Percentiles rank a stretch among this genome's conserved stretches.
phyloP scores from a whole-genome alignment of 2,113 vertebrate species.

The Pangasianodon gigas region DNA sequence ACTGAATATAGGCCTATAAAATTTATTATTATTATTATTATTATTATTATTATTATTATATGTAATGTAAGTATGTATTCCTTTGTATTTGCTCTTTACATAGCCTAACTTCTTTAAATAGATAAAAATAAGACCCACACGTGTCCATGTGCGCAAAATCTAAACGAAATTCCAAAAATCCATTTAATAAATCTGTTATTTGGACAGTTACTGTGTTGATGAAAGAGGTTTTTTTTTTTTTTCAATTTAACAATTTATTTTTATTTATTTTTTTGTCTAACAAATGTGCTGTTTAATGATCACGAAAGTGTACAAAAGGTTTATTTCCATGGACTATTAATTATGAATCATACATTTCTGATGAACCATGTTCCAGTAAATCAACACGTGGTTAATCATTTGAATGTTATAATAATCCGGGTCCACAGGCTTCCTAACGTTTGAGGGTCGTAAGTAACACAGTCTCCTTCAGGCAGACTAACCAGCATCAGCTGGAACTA shows the following conservation, averaged over 20 bases:
- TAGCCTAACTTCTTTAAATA: neutral
- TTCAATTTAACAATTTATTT: neutral
- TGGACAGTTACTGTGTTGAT: neutral
- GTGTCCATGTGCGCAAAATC: neutral
- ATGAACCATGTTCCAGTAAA: neutral
- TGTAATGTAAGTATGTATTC: neutral
- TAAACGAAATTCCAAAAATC: neutral
- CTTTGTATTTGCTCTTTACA: neutral
- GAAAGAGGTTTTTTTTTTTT: too few species aligned
- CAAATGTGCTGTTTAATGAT: neutral
- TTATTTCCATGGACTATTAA: too few species aligned
- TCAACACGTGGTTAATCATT: constrained; percentile 3
- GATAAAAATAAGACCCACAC: neutral
- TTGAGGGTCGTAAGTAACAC: neutral
- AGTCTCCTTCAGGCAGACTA: neutral
- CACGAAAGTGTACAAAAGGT: too few species aligned
- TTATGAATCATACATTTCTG: neutral
- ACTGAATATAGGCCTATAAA: neutral
- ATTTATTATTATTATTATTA: neutral
- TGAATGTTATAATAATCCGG: neutral
- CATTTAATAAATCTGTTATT: neutral
- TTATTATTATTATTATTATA: neutral
- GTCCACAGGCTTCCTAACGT: neutral
- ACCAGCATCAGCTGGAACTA: neutral
- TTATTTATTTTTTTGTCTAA: neutral